Percentiles rank a stretch among this genome's conserved stretches.
Evolutionary conservation across 2,888 invertebrate genomes (phyloP).

Genomic region (Sinhomidia bicolor): DNA sequence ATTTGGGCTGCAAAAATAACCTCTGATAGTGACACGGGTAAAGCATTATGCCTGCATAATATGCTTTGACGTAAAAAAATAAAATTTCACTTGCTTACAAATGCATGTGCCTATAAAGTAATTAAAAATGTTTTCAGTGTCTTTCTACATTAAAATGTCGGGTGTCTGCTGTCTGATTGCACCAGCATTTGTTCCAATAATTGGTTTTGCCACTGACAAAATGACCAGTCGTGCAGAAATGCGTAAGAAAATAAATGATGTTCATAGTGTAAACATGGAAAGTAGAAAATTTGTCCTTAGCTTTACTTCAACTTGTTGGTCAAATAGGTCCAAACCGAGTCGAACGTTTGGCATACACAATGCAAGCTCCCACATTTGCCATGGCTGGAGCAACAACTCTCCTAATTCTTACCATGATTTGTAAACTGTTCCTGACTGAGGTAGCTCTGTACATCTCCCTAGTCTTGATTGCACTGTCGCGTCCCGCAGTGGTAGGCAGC

Average conservation of each 20-base stretch:
- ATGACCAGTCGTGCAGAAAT: constrained; percentile 69
- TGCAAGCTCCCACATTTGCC: constrained; percentile 78
- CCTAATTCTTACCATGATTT: constrained; percentile 69
- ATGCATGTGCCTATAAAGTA: too few relatives aligned
- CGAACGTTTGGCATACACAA: constrained; percentile 69
- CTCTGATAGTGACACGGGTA: constrained; percentile 66
- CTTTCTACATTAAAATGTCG: constrained; percentile 75
- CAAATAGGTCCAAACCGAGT: constrained; percentile 63
- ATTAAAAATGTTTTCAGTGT: constrained; percentile 64
- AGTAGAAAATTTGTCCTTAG: too few relatives aligned
- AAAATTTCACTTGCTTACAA: too few relatives aligned
- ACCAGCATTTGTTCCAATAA: constrained; percentile 77
- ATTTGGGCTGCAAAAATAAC: constrained; percentile 77
- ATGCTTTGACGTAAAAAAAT: too few relatives aligned
- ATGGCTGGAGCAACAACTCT: constrained; percentile 70
- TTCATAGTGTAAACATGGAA: not conserved
- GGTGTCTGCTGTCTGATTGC: constrained; percentile 76
- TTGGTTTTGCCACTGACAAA: constrained; percentile 76
- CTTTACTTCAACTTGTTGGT: not conserved
- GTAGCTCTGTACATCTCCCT: constrained; percentile 80
- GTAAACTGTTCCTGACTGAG: constrained; percentile 76
- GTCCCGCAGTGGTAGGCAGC: constrained; percentile 81
- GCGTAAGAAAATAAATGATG: constrained; percentile 57
- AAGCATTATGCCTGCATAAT: too few relatives aligned
- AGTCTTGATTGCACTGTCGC: constrained; percentile 80